phyloP scores from a whole-genome alignment of 2,797 vertebrate genomes.

The Clarias platycephalus region DNA sequence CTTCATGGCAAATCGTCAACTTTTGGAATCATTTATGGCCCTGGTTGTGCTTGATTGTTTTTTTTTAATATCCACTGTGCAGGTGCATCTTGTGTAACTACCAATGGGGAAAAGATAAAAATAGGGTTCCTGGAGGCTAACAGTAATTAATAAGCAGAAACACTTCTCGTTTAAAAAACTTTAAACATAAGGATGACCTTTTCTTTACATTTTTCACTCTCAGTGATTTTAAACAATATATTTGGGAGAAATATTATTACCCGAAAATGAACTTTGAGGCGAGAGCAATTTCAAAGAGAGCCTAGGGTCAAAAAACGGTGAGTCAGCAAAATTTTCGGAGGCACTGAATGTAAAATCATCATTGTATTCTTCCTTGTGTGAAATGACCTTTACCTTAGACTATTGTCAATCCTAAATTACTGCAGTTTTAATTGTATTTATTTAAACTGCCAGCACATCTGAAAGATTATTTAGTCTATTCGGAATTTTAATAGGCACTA shows the following conservation, averaged over 20 bases:
- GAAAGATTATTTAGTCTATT: slow-evolving; percentile 55
- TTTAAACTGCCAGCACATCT: neutral
- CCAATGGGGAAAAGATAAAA: slow-evolving; percentile 17
- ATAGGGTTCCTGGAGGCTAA: slow-evolving; percentile 7
- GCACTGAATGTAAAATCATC: neutral
- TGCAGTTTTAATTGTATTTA: slow-evolving; percentile 32
- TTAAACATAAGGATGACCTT: neutral
- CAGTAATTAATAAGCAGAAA: neutral
- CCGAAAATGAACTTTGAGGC: neutral
- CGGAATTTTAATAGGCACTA: slow-evolving; percentile 67
- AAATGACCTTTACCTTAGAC: neutral
- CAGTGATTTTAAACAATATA: neutral
- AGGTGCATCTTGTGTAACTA: slow-evolving; percentile 27
- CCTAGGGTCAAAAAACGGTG: neutral
- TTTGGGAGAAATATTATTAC: neutral
- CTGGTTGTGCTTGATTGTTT: slow-evolving; percentile 3
- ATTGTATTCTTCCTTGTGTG: neutral
- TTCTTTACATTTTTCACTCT: neutral
- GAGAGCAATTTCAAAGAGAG: neutral
- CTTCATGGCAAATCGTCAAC: slow-evolving; percentile 1
- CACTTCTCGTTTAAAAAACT: neutral
- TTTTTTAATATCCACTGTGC: slow-evolving; percentile 4
- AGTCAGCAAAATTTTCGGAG: neutral
- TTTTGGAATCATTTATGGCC: slow-evolving; percentile 1
- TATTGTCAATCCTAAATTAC: neutral